Base-by-base conservation (phyloP, 1,140 invertebrate genomes). In the Temnothorax nylanderi region DNA sequence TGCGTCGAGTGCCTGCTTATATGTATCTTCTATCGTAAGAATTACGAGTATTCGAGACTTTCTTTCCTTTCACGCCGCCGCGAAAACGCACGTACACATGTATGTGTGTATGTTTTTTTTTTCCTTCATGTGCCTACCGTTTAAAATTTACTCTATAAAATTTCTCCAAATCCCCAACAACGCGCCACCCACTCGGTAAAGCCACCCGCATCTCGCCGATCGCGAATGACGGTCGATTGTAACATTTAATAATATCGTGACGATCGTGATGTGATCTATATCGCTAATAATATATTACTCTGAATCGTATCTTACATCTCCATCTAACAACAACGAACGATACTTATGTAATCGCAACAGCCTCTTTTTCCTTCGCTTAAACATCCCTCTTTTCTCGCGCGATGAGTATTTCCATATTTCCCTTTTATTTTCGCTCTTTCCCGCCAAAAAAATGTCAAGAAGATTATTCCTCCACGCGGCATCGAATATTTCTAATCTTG, bases 211-310 rank as follows among this genome's bases (percentile, higher is more conserved):
- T 86, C 21, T 90, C 51, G 58, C 84, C 72, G 85, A 89, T 89
- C 77, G 74, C 47, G 32, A 82, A 54, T 78, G 58, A 69, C 85
- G 71, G 74, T 86, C 88, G 84, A 86, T 87, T 78, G 72, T 90
- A 90, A 90, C 86, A 90, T 86, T 88, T 90, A 88, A 90, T 90
- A 90, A 90, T 85, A 60, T 34, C 74, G 65, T 77, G 74, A 87
- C 44, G 75, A 90, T 81, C 47, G 49, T 81, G 64, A 67, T 67
- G 62, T 89, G 71, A 87, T 88, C 56, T 69, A 87, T 87, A 76
- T 64, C 90, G 91, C 91, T 91, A 91, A 87, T 92, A 86, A 93
- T 93, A 92, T 92, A 92, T 93, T 92, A 93, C 88, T 92, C 87
- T 92, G 90, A 86, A 81, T 91, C 85, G 72, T 92, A 91, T 91